Base-by-base conservation (phyloP, 2,113 vertebrate genomes). In the Oxyura jamaicensis region DNA sequence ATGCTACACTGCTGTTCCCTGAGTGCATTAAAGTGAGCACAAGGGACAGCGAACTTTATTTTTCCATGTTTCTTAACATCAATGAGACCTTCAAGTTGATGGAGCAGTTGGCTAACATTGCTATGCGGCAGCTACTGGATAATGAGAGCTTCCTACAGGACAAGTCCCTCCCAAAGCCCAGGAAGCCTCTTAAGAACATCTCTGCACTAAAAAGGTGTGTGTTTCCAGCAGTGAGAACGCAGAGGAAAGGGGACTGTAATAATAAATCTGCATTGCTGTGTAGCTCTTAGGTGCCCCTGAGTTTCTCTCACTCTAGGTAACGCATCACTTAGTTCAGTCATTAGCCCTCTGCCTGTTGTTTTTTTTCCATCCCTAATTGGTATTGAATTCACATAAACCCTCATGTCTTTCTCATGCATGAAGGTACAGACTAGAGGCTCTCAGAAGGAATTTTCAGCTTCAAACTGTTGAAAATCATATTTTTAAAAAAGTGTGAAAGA, bases 31-130 rank as follows among this genome's bases (percentile, higher is more conserved):
- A 99, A 4, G 99, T 99, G 74, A 99, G 98, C 96, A 99, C 99
- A 0, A 98, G 99, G 6, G 97, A 98, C 97, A 98, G 95, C 1
- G 98, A 99, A 59, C 98, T 99, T 88, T 99, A 98, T 97, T 99
- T 99, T 98, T 99, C 99, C 92, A 99, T 99, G 99, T 99, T 99
- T 96, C 99, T 99, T 79, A 99, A 99, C 97, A 98, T 99, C 94
- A 98, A 97, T 0, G 99, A 99, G 97, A 99, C 99, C 11, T 99
- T 99, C 97, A 99, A 99, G 93, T 98, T 99, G 66, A 99, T 99
- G 99, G 99, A 99, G 95, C 99, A 99, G 96, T 97, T 99, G 55
- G 99, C 99, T 88, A 99, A 99, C 97, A 98, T 99, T 33, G 99
- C 99, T 29, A 99, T 99, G 99, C 95, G 99, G 41, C 99, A 99